phyloP scores from a whole-genome alignment of 2,888 invertebrate species.

The Parochlus steinenii region DNA sequence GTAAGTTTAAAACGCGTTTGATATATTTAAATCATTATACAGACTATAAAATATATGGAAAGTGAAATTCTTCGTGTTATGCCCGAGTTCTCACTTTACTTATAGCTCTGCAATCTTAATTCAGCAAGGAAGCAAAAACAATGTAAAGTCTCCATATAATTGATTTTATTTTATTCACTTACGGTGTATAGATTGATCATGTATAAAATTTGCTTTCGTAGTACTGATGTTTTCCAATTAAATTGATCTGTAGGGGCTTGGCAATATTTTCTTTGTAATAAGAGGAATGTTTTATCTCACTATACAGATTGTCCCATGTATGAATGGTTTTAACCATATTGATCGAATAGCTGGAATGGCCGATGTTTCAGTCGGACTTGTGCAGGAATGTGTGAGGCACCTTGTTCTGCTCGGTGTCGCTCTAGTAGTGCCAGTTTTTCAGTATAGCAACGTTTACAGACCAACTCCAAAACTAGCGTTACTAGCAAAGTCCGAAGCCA shows the following conservation, averaged over 20 bases:
- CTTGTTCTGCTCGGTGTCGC: constrained; percentile 60
- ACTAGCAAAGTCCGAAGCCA: constrained; percentile 41
- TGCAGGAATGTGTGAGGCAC: constrained; percentile 67
- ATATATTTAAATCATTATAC: neutral
- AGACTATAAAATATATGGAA: too few relatives aligned
- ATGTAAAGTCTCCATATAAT: too few relatives aligned
- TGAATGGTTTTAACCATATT: constrained; percentile 69
- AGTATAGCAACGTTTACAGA: constrained; percentile 63
- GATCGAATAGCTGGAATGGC: constrained; percentile 61
- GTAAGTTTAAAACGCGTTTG: constrained; percentile 28
- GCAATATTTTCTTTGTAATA: neutral
- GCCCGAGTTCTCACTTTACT: too few relatives aligned
- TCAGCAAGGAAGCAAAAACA: too few relatives aligned
- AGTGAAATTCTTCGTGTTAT: too few relatives aligned
- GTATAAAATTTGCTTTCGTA: too few relatives aligned
- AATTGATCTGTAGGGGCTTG: neutral
- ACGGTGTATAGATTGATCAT: too few relatives aligned
- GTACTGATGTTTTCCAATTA: constrained; percentile 1
- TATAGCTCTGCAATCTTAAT: too few relatives aligned
- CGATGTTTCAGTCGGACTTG: constrained; percentile 65
- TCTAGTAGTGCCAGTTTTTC: constrained; percentile 59
- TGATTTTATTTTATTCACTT: too few relatives aligned
- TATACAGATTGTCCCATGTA: constrained; percentile 50
- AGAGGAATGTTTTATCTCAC: neutral
- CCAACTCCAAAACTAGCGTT: constrained; percentile 52